phyloP scores from a whole-genome alignment of 2,888 invertebrate genomes.

The Scaeva pyrastri region DNA sequence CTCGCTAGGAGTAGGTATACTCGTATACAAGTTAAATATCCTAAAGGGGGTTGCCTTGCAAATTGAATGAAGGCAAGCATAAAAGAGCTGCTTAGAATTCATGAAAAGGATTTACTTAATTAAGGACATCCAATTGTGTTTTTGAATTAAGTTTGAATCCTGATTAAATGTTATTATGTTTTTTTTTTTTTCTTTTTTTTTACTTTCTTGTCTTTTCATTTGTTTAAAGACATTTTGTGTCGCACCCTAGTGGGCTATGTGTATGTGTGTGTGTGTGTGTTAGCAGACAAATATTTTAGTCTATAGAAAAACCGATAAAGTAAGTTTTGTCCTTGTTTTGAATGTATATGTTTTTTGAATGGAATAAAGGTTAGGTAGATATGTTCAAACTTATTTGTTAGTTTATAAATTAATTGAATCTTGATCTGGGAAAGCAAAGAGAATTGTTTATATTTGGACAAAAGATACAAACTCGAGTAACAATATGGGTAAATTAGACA shows the following conservation, averaged over 20 bases:
- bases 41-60: conserved; percentile 20
- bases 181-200: background rate
- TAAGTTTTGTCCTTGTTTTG: background rate
- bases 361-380: background rate
- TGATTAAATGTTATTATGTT: conserved; percentile 74
- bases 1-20: too few species aligned
- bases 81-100: conserved; percentile 70
- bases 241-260: conserved; percentile 10
- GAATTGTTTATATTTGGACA: background rate
- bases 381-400: conserved; percentile 6
- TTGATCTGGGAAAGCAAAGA: background rate
- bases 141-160: conserved; percentile 74
- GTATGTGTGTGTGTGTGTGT: background rate
- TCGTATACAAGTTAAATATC: conserved; percentile 7
- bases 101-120: conserved; percentile 75
- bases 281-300: conserved; percentile 14
- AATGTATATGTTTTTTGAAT: background rate
- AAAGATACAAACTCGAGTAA: background rate
- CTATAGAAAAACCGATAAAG: conserved; percentile 7
- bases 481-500: background rate
- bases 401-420: background rate
- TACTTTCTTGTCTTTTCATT: background rate
- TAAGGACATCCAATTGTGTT: conserved; percentile 75
- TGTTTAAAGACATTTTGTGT: conserved; percentile 64
- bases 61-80: conserved; percentile 67